A percentile compares a stretch with the other conserved stretches of the same genome.
Evolutionary conservation across 2,113 vertebrate species (phyloP).

Genomic region (Eonycteris spelaea): DNA sequence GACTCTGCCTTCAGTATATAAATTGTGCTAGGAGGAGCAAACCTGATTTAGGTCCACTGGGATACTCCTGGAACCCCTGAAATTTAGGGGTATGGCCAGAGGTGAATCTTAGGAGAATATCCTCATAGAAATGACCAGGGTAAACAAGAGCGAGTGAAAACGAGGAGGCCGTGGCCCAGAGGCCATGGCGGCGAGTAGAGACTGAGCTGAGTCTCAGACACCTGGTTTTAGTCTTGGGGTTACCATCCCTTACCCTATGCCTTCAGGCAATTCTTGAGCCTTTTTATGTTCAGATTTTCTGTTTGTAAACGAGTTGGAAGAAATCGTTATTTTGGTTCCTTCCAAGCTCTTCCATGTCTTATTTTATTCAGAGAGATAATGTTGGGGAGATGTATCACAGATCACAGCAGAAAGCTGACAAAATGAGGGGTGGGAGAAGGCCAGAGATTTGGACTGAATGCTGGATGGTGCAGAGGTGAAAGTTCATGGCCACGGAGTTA

Average conservation of each 20-base stretch:
- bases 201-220: neutral
- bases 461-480: neutral
- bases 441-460: neutral
- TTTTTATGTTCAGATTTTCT: neutral
- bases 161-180: neutral
- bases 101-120: neutral
- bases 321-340: neutral
- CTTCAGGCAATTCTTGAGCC: neutral
- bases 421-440: neutral
- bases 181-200: fast-evolving
- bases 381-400: neutral
- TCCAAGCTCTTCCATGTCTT: neutral
- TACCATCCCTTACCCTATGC: neutral
- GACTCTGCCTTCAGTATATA: neutral
- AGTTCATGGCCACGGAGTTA: neutral
- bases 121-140: neutral
- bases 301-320: neutral
- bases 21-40: neutral
- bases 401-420: neutral
- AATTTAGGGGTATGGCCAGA: neutral
- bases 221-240: neutral
- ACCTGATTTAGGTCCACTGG: neutral
- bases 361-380: neutral
- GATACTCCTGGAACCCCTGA: neutral
- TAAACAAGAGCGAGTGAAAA: neutral